Evolutionary conservation across 2,888 invertebrate species (phyloP).

Genomic region (Pyralis farinalis): DNA sequence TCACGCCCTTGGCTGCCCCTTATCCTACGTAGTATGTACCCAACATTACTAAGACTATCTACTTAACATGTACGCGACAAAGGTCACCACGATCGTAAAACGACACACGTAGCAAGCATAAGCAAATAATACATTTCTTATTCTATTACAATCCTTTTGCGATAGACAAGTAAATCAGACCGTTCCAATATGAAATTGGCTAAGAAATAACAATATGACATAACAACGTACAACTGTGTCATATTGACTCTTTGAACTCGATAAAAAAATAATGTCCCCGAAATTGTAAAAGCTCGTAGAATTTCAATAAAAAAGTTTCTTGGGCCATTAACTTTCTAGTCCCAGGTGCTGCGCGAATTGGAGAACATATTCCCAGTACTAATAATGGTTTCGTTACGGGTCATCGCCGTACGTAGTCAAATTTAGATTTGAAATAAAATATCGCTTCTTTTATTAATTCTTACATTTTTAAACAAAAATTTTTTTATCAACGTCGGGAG

Average conservation of each 20-base stretch:
- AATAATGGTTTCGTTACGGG: constrained; percentile 6
- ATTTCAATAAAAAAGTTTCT: constrained; percentile 12
- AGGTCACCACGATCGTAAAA: neutral
- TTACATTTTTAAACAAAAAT: too few relatives aligned
- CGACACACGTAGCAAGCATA: neutral
- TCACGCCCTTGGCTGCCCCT: neutral
- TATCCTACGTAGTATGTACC: neutral
- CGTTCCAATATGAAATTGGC: neutral
- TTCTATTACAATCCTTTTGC: neutral
- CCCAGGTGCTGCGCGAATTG: constrained; percentile 16
- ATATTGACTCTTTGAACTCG: constrained; percentile 1
- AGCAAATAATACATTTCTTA: neutral
- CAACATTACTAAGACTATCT: neutral
- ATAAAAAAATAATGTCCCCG: neutral
- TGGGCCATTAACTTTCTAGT: constrained; percentile 15
- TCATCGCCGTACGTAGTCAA: too few relatives aligned
- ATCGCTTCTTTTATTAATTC: too few relatives aligned
- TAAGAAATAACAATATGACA: neutral
- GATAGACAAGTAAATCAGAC: too few relatives aligned
- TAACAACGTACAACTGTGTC: constrained; percentile 3
- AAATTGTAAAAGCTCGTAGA: constrained; percentile 2
- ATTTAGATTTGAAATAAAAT: neutral
- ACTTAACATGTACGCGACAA: neutral
- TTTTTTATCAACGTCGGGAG: too few relatives aligned
- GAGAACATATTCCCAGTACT: constrained; percentile 12